Base-by-base conservation (phyloP, 2,888 invertebrate species). In the Eupithecia subumbrata region DNA sequence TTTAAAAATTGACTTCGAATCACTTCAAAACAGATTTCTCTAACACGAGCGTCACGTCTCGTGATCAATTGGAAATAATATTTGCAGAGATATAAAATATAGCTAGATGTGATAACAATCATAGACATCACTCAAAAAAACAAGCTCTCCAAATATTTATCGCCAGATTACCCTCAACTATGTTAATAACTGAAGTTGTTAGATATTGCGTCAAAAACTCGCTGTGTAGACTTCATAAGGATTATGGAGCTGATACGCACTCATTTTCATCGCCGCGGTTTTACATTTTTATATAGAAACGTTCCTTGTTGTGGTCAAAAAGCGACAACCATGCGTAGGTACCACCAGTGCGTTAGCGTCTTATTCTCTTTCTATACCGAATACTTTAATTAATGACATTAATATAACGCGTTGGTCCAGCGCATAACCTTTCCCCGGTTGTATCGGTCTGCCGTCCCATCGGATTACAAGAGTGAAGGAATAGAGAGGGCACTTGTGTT, bases 11-110 rank as follows among this genome's bases (percentile, higher is more conserved):
- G 5, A 60, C 14, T 64, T 64, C 34, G 18, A 64, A 64, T 89
- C 86, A 88, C 91, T 91, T 90, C 90, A 91, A 93, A 91, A 91
- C 90, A 89, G 85, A 89, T 93, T 92, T 92, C 92, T 89, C 91
- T 91, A 89, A 89, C 91, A 90, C 89, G 90, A 89, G 84, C 90
- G 92, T 92, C 92, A 93, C 92, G 93, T 92, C 89, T 91, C 91
- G 90, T 91, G 91, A 91, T 88, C 89, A 88, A 91, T 91, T 89
- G 86, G 85, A 89, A 91, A 90, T 91, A 88, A 89, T 90, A 89
- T 89, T 77, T n/a, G 78, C 85, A 74, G 69, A 67, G 87, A 87
- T 40, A 75, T 84, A 84, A 34, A 72, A 74, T 68, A n/a, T n/a
- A 69, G 78, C 85, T 87, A 71, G 88, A 88, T n/a, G 22, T 22